Evolutionary conservation across 2,113 vertebrate species (phyloP), one percentile per base, ranked within the genome.

Genomic region (Caranx ignobilis): DNA sequence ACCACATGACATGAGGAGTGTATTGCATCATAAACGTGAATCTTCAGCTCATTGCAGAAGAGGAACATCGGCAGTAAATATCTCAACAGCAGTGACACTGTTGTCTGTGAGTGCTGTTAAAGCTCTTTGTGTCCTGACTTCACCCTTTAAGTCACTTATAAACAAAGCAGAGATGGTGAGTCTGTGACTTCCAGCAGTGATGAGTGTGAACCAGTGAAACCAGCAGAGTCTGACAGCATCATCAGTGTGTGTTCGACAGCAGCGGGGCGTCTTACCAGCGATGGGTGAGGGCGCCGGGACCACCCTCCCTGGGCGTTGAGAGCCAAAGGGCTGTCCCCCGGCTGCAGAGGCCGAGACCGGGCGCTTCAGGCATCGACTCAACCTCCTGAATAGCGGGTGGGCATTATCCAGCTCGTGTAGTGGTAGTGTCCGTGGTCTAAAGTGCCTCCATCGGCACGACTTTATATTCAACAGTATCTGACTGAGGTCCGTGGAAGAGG

Each of bases 401-500:
- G 93, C 92, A 41, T 93, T 79, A 89, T 93, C 93, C 79, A 92
- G 90, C 94, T 95, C 96, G 89, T 95, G 96, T 94, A 95, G 93
- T 87, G 92, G 96, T 94, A 97, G 96, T 95, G 98, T 98, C 97
- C 98, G 98, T 94, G 98, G 98, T 95, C 98, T 97, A 94, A 99
- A 99, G 95, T 99, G 98, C 91, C 98, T 95, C 98, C 98, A 99
- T 92, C 98, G 96, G 94, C 97, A 97, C 85, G 97, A 95, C 95
- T 97, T 98, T 94, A 99, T 98, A 95, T 97, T 97, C 94, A 96
- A 96, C 93, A 99, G 95, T 93, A 99, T 96, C 93, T 97, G 97
- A 95, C 95, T 97, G 96, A 99, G 97, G 96, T 98, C 97, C 95
- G 95, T 95, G 70, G 96, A 86, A 45, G 91, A 83, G 73, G 88